Evolutionary conservation across 2,113 vertebrate species (phyloP), one percentile per base, ranked within the genome.

Genomic region (Lycaon pictus): DNA sequence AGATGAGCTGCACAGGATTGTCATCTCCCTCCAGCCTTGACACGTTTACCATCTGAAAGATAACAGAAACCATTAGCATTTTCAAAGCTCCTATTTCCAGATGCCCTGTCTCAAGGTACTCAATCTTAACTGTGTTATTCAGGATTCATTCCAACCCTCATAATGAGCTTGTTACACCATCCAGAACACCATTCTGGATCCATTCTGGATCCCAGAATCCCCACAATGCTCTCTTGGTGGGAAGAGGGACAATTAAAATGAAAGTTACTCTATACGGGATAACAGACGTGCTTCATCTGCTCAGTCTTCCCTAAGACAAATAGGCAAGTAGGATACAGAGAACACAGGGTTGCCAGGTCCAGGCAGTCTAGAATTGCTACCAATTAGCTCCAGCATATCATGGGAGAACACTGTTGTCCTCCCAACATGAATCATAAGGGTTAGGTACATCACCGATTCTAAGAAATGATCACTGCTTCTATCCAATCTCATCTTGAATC

Each of bases 1-100:
- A 99, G 95, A 99, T 99, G 81, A 99, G 98, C 97, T 99, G 99
- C 96, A 99, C 98, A 0, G 99, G 99, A 85, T 99, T 97, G 96
- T 99, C 99, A 0, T 97, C 97, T 29, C 99, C 99, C 74, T 93
- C 98, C 91, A 99, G 98, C 53, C 99, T 98, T 4, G 99, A 99
- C 43, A 99, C 98, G 0, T 99, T 99, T 29, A 99, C 99, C 93
- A 99, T 99, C 99, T 99, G 98, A 79, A 95, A 98, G 92, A 82
- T 62, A 94, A 97, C 35, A 29, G 58, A 22, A 91, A 56, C 55
- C 67, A 7, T 51, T 2, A 55, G 58, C 79, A 20, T 35, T 25
- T 48, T 1, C 37, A 19, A 69, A 62, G 77, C 84, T 88, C 58
- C 0, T 2, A 7, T n/a, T 65, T 81, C 86, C 71, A 63, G 72